Evolutionary conservation across 2,888 invertebrate species (phyloP).

Genomic region (Choreutis nemorana): DNA sequence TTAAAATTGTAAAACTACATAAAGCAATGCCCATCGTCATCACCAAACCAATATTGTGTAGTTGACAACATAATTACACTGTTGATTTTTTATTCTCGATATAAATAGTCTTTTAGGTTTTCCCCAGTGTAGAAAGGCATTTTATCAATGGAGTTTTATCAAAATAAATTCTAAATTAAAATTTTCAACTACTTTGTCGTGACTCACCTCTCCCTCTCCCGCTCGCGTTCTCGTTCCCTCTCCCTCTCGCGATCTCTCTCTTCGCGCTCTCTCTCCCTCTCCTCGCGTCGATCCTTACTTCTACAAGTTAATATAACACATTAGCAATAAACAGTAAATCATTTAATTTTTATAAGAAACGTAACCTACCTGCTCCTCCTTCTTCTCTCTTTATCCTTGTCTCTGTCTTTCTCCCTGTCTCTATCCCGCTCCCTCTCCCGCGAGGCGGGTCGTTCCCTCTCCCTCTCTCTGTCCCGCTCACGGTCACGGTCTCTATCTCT

Average conservation of each 20-base stretch:
- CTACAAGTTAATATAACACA: slow-evolving; percentile 16
- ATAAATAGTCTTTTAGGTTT: no score
- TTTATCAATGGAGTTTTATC: no score
- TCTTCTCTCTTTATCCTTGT: slow-evolving; percentile 26
- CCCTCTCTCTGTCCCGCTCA: slow-evolving; percentile 14
- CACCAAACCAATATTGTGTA: no score
- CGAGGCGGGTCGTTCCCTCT: slow-evolving; percentile 37
- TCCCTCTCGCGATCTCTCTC: slow-evolving; percentile 32
- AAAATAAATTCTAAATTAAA: no score
- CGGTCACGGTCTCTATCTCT: slow-evolving; percentile 24
- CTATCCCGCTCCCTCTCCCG: slow-evolving; percentile 22
- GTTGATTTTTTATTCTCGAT: no score
- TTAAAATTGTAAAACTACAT: no score
- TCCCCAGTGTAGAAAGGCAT: no score
- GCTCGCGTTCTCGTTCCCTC: slow-evolving; percentile 36
- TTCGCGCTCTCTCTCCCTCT: slow-evolving; percentile 28
- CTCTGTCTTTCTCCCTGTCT: slow-evolving; percentile 82
- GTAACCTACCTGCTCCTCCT: slow-evolving; percentile 24
- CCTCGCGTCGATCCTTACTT: slow-evolving; percentile 22
- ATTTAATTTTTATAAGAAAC: no score
- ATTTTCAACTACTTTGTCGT: no score
- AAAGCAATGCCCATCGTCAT: no score
- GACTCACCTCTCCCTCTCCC: slow-evolving; percentile 70
- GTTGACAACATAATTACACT: no score
- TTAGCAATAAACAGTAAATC: no score